Evolutionary conservation across 2,113 vertebrate species (phyloP), one percentile per base, ranked within the genome.

Genomic region (Heterocephalus glaber): DNA sequence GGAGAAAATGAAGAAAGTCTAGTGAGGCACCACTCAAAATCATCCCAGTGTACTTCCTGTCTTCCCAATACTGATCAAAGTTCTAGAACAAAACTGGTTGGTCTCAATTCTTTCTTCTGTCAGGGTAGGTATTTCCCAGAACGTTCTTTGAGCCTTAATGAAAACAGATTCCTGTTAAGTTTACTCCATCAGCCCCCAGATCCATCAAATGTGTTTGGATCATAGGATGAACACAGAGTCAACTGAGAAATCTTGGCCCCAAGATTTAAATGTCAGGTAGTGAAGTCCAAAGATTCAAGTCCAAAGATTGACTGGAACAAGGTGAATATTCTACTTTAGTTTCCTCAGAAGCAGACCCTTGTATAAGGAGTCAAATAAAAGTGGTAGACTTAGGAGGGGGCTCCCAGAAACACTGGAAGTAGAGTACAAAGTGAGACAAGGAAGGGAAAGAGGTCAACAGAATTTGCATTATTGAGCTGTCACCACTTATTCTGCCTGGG

Each of bases 91-190:
- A 70, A 26, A 8, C 74, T 85, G 41, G 12, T 85, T 85, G 65
- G 13, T 76, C 63, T 95, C 89, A 76, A 38, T 11, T 72, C 28
- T 85, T 68, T 88, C 63, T 77, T 89, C 56, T 74, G 77, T 58
- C 68, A 82, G 19, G 49, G 12, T 70, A 80, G 89, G 44, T 86
- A 80, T 91, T 95, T 93, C 41, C 41, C 26, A 89, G 86, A 38
- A 92, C 92, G 47, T 86, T 86, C n/a, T 66, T 74, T 82, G 66
- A 96, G 88, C 41, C 11, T 61, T 52, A 49, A 52, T 52, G 81
- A 80, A 76, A 88, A 85, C 19, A 86, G 61, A n/a, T n/a, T 97
- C 33, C 61, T 80, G 30, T 11, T 65, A 60, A 56, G 13, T 70
- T 74, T 66, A 61, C 41, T 56, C 30, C 19, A 17, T 86, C 65